phyloP scores from a whole-genome alignment of 2,888 invertebrate species.

The Willowsia nigromaculata region DNA sequence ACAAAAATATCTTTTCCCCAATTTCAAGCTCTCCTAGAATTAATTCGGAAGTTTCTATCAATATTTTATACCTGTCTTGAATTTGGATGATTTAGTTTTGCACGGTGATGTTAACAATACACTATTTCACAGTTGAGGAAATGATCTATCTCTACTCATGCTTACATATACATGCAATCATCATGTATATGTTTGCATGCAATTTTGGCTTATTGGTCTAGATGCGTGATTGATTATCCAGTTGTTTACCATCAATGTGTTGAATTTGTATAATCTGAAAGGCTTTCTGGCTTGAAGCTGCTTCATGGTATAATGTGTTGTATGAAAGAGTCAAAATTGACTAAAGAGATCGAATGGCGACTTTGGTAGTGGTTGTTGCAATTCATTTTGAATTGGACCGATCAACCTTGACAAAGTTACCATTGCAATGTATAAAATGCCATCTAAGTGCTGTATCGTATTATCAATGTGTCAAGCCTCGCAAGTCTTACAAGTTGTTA shows the following conservation, averaged over 20 bases:
- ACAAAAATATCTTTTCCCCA: background rate
- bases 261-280: slow-evolving; percentile 21
- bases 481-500: slow-evolving; percentile 27
- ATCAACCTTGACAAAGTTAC: background rate
- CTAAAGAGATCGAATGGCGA: background rate
- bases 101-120: background rate
- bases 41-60: background rate
- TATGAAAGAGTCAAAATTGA: background rate
- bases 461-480: slow-evolving; percentile 30
- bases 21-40: slow-evolving; percentile 3
- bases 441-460: background rate
- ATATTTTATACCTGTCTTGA: background rate
- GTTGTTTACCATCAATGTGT: slow-evolving; percentile 30
- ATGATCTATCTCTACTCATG: background rate
- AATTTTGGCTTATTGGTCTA: slow-evolving; percentile 50
- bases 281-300: slow-evolving; percentile 47
- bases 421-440: background rate
- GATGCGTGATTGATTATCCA: slow-evolving; percentile 69
- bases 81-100: background rate
- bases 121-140: background rate
- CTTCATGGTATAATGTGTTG: background rate
- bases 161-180: too few relatives aligned
- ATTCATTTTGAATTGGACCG: background rate
- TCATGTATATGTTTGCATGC: background rate
- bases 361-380: background rate